Conservation (phyloP, 2,113 vertebrate species). For the Nesoenas mayeri region DNA sequence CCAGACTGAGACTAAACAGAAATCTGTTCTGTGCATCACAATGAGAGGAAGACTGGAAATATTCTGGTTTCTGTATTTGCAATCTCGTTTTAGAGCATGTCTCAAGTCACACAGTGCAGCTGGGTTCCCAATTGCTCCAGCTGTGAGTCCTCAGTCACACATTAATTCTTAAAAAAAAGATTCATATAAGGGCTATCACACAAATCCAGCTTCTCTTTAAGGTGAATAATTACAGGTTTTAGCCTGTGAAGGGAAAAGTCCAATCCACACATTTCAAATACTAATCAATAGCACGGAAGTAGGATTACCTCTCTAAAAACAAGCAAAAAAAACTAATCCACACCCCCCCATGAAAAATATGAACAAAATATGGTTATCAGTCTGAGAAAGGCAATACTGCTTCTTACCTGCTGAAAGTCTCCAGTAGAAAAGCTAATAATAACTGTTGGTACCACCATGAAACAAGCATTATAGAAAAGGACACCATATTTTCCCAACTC, state of each 20-base stretch:
- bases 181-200: neutral
- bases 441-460: slow-evolving; percentile 86
- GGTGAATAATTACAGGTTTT: neutral
- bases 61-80: neutral
- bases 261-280: neutral
- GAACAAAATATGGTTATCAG: neutral
- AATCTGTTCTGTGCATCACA: neutral
- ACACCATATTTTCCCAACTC: slow-evolving; percentile 90
- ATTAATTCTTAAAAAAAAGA: neutral
- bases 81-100: neutral
- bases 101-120: neutral
- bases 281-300: neutral
- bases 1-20: neutral
- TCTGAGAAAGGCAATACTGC: neutral
- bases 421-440: slow-evolving; percentile 83
- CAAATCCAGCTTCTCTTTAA: neutral
- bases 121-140: neutral
- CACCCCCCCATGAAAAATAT: neutral
- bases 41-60: neutral
- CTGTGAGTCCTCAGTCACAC: accelerated
- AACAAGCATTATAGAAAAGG: slow-evolving; percentile 92
- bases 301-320: neutral
- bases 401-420: slow-evolving; percentile 84
- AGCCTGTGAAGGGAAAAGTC: neutral
- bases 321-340: neutral